Evolutionary conservation across 2,113 vertebrate genomes (phyloP).

Genomic region (Lagenorhynchus albirostris): DNA sequence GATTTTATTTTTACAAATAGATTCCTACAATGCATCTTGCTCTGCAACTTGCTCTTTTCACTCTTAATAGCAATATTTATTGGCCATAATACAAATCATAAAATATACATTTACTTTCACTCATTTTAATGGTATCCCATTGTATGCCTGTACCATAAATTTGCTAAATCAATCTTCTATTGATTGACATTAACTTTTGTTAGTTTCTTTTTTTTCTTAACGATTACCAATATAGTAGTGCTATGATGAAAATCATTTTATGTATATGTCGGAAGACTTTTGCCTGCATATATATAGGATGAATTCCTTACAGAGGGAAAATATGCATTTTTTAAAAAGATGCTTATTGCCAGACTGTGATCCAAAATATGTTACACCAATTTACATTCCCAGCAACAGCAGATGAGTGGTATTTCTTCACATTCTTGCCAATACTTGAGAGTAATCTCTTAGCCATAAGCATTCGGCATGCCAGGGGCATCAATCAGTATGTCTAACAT

Average conservation of each 20-base stretch:
- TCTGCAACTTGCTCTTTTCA: background rate
- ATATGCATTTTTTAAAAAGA: background rate
- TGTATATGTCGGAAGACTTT: background rate
- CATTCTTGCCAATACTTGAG: background rate
- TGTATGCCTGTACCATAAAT: background rate
- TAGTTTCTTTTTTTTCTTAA: background rate
- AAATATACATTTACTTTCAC: background rate
- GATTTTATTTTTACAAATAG: background rate
- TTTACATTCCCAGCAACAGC: background rate
- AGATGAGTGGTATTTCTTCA: background rate
- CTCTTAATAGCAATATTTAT: background rate
- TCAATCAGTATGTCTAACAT: background rate
- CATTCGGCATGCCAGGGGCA: background rate
- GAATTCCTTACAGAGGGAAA: background rate
- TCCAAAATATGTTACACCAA: background rate
- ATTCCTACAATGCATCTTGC: background rate
- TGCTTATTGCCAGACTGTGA: background rate
- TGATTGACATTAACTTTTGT: background rate
- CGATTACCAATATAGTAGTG: background rate
- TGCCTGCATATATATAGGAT: background rate
- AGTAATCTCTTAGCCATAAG: background rate
- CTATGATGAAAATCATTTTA: background rate
- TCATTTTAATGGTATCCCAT: background rate
- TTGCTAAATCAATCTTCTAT: background rate
- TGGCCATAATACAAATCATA: background rate